Percentiles rank a stretch among this genome's conserved stretches.
phyloP scores from a whole-genome alignment of 2,113 vertebrate genomes.

The Blennius ocellaris region DNA sequence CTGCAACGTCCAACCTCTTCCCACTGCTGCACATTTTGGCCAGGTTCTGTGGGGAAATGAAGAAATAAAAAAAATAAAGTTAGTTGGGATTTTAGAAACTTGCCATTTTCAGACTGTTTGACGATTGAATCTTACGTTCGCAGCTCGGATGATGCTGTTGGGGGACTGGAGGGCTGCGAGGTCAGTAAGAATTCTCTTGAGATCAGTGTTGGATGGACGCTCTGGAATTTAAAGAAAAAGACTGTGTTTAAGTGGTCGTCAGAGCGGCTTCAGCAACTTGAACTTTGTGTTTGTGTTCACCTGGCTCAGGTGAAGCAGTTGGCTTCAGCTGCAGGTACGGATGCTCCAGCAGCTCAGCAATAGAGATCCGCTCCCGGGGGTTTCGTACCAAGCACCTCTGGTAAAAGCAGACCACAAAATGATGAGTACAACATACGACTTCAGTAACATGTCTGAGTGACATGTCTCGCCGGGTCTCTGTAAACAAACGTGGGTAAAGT shows the following conservation, averaged over 20 bases:
- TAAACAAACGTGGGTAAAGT: too few relatives aligned
- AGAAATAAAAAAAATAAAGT: background rate
- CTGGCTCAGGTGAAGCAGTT: conserved; percentile 81
- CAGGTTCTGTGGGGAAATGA: conserved; percentile 76
- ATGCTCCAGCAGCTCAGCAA: conserved; percentile 90
- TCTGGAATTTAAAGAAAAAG: conserved; percentile 40
- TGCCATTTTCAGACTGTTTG: fast-evolving
- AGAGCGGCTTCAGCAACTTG: too few relatives aligned
- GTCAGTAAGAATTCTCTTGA: conserved; percentile 91
- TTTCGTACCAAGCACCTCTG: conserved; percentile 92
- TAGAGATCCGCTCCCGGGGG: conserved; percentile 92
- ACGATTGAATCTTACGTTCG: conserved; percentile 85
- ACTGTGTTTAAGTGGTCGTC: too few relatives aligned
- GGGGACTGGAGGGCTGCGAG: conserved; percentile 94
- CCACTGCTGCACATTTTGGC: conserved; percentile 84
- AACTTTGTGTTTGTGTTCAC: conserved; percentile 70
- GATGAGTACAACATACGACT: background rate
- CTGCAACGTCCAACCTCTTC: conserved; percentile 80
- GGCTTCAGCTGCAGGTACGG: conserved; percentile 91
- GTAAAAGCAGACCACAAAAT: background rate
- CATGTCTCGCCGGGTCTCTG: too few relatives aligned
- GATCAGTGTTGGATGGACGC: conserved; percentile 80
- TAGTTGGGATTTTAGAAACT: background rate
- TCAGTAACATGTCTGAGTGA: too few relatives aligned
- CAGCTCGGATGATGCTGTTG: conserved; percentile 93